Evolutionary conservation across 2,888 invertebrate genomes (phyloP).

Genomic region (Norana najaformis): DNA sequence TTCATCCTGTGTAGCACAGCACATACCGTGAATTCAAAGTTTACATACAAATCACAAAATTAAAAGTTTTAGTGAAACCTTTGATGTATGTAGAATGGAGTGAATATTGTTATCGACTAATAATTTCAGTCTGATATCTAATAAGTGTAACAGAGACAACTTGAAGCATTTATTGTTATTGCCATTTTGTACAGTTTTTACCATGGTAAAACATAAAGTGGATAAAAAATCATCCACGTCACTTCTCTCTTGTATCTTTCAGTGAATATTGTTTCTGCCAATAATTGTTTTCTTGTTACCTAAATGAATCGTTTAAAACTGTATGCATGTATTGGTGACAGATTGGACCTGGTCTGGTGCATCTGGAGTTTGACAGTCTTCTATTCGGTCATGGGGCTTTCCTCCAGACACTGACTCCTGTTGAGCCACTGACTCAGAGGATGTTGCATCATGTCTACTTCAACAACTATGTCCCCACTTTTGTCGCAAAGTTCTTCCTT

Average conservation of each 20-base stretch:
- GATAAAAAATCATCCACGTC: background rate
- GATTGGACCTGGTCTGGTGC: constrained; percentile 73
- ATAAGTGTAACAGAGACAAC: background rate
- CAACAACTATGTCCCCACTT: constrained; percentile 67
- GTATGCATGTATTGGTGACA: constrained; percentile 39
- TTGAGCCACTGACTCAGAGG: constrained; percentile 76
- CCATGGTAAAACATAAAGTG: background rate
- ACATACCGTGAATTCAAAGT: background rate
- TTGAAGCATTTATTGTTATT: background rate
- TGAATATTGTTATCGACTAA: too few relatives aligned
- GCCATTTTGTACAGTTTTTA: background rate
- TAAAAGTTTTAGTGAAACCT: background rate
- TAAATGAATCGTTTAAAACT: background rate
- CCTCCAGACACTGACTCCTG: constrained; percentile 78
- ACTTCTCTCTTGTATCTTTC: background rate
- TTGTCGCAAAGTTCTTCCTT: constrained; percentile 72
- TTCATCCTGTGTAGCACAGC: background rate
- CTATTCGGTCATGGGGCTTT: constrained; percentile 67
- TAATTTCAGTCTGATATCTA: background rate
- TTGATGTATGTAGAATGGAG: background rate
- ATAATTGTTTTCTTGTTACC: background rate
- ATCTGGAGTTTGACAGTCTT: constrained; percentile 69
- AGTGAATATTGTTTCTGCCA: too few relatives aligned
- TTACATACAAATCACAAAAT: background rate
- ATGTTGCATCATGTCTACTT: constrained; percentile 78